Evolutionary conservation across 2,113 vertebrate genomes (phyloP).

Genomic region (Sapajus apella): DNA sequence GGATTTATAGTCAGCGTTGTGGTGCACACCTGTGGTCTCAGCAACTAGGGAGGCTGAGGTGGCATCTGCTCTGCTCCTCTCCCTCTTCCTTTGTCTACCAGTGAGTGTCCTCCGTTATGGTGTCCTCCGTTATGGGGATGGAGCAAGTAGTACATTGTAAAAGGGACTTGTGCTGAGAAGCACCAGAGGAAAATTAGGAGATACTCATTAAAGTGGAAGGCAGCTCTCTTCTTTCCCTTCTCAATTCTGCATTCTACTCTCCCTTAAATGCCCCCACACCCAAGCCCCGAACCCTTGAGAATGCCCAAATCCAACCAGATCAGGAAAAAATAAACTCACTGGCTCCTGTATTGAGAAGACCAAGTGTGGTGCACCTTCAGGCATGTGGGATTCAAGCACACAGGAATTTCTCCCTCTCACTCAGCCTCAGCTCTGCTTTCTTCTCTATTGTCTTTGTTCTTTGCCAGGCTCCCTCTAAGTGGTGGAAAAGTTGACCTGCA

Average conservation of each 20-base stretch:
- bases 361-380: background rate
- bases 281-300: background rate
- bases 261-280: background rate
- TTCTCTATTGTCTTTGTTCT: background rate
- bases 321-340: background rate
- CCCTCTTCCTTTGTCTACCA: background rate
- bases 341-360: background rate
- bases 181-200: background rate
- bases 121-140: background rate
- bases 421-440: background rate
- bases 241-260: background rate
- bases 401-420: background rate
- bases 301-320: background rate
- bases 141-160: background rate
- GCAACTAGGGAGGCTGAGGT: too few relatives aligned
- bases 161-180: background rate
- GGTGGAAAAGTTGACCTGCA: background rate
- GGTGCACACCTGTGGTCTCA: too few relatives aligned
- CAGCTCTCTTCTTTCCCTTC: background rate
- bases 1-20: background rate
- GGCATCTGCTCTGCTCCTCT: background rate
- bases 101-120: background rate
- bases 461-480: background rate
- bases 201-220: background rate
- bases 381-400: background rate